Evolutionary conservation across 1,140 invertebrate species (phyloP).

Genomic region (Diprion similis): DNA sequence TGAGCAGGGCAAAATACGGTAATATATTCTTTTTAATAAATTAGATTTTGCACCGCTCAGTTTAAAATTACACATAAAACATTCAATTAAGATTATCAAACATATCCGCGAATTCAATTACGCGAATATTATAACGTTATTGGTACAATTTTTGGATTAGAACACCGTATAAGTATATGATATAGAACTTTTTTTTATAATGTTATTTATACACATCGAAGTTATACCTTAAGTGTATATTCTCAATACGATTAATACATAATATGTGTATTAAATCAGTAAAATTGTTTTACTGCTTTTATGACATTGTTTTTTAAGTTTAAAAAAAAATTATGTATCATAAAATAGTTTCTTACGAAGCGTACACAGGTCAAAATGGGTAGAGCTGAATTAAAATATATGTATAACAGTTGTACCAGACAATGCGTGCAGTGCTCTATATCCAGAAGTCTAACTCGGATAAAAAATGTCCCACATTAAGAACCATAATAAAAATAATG

Average conservation of each 20-base stretch:
- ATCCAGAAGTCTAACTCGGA: too few species aligned
- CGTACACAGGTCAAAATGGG: not conserved
- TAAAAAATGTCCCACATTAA: too few species aligned
- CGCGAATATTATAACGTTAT: not conserved
- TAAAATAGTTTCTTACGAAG: not conserved
- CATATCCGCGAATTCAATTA: too few species aligned
- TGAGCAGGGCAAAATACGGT: too few species aligned
- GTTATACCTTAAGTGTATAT: not conserved
- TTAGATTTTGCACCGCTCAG: too few species aligned
- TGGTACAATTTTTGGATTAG: slow-evolving; percentile 14
- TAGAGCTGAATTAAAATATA: not conserved
- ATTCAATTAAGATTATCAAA: too few species aligned
- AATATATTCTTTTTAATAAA: not conserved
- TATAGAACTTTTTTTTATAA: not conserved
- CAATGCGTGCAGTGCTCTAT: not conserved
- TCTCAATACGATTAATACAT: not conserved
- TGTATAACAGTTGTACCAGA: not conserved
- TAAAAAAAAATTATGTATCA: not conserved
- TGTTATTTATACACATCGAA: slow-evolving; percentile 6
- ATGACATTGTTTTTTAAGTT: not conserved
- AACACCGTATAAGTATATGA: slow-evolving; percentile 8
- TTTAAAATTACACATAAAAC: too few species aligned
- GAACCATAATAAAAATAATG: too few species aligned
- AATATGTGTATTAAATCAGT: not conserved
- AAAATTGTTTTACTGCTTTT: not conserved